phyloP scores from a whole-genome alignment of 2,888 invertebrate species.

The Germaria angustata region DNA sequence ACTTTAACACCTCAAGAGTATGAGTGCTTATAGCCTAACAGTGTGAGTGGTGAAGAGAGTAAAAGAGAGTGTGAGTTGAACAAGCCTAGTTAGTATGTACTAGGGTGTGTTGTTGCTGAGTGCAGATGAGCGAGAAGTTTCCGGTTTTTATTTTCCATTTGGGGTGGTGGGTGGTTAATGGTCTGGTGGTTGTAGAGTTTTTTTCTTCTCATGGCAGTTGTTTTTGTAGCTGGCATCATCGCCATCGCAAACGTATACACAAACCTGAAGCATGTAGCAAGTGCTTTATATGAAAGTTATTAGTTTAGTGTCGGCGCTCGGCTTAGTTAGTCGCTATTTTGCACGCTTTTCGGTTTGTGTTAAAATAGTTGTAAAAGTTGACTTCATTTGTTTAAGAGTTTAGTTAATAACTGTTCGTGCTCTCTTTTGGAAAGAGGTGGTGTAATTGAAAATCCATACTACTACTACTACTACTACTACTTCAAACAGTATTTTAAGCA shows the following conservation, averaged over 20 bases:
- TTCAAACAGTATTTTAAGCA: not conserved
- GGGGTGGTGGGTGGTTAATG: slow-evolving; percentile 58
- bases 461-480: no score
- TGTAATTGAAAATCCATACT: not conserved
- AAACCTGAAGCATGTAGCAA: slow-evolving; percentile 51
- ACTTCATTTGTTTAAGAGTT: slow-evolving; percentile 46
- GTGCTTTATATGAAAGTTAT: slow-evolving; percentile 62
- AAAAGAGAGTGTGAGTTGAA: slow-evolving; percentile 42
- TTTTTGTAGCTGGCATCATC: slow-evolving; percentile 53
- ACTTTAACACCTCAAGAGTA: slow-evolving; percentile 3
- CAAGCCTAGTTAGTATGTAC: slow-evolving; percentile 13
- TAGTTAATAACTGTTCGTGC: not conserved
- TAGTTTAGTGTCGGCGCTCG: slow-evolving; percentile 66
- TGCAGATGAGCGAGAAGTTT: slow-evolving; percentile 60
- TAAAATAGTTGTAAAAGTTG: slow-evolving; percentile 45
- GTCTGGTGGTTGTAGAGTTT: slow-evolving; percentile 40
- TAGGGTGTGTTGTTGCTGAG: slow-evolving; percentile 1
- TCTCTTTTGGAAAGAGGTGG: not conserved
- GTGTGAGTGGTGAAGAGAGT: not conserved
- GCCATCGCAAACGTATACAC: slow-evolving; percentile 7
- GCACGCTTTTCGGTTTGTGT: slow-evolving; percentile 66
- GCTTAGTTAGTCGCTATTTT: slow-evolving; percentile 67
- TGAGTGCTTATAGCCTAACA: not conserved
- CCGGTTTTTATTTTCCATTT: slow-evolving; percentile 57
- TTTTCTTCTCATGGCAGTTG: not conserved